These are phyloP conservation scores for Apis florea DNA, from an alignment of 1,140 invertebrate genomes.

Conservation along the genomic window DNA sequence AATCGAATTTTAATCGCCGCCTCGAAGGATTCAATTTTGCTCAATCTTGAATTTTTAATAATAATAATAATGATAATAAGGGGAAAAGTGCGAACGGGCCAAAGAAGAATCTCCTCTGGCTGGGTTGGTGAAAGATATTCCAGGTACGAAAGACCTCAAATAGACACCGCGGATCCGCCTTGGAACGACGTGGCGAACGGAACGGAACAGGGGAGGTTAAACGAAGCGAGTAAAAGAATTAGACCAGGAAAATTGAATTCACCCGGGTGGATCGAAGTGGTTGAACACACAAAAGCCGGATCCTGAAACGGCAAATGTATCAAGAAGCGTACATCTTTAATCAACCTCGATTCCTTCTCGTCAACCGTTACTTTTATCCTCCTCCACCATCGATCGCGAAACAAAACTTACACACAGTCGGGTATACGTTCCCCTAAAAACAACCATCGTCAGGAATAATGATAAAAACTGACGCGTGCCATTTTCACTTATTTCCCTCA, in stretches of 20 bases:
- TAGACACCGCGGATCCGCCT: constrained; percentile 36
- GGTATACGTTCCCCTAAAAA: background rate
- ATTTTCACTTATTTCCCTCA: no score
- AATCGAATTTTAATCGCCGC: no score
- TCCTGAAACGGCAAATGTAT: constrained; percentile 28
- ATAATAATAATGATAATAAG: no score
- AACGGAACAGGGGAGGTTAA: constrained; percentile 21
- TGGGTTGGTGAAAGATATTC: constrained; percentile 14
- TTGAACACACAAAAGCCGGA: constrained; percentile 33
- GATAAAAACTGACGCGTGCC: no score
- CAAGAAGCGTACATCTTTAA: constrained; percentile 43
- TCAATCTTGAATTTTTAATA: background rate
- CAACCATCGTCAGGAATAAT: no score
- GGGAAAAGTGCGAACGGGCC: no score
- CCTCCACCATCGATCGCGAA: background rate
- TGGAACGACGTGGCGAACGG: constrained; percentile 46
- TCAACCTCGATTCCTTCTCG: constrained; percentile 42
- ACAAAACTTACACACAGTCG: background rate
- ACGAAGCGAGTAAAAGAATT: constrained; percentile 53
- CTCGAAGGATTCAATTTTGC: no score
- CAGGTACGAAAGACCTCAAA: constrained; percentile 38
- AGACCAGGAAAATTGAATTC: constrained; percentile 52
- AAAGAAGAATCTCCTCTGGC: no score
- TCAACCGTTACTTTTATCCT: constrained; percentile 8
- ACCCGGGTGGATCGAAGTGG: constrained; percentile 11